phyloP scores from a whole-genome alignment of 2,888 invertebrate species.

The Ectemnius continuus region DNA sequence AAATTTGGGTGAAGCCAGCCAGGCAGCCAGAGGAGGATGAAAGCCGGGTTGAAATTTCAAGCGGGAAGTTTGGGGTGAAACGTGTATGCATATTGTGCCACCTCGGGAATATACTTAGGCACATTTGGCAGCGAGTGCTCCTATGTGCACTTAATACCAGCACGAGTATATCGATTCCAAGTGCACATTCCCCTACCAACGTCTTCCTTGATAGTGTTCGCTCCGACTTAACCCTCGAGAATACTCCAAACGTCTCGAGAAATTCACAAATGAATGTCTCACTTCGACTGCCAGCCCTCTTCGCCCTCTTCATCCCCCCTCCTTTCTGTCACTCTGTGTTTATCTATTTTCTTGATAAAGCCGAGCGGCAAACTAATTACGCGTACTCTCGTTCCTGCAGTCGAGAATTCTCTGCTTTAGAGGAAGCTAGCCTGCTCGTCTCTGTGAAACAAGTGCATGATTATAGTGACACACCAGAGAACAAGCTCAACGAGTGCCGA shows the following conservation, averaged over 20 bases:
- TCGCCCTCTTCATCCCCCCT: no score
- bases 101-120: slow-evolving; percentile 3
- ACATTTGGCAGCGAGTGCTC: neutral
- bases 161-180: slow-evolving; percentile 1
- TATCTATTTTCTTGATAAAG: no score
- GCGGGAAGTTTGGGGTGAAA: slow-evolving; percentile 34
- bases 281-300: no score
- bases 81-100: neutral
- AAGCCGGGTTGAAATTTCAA: slow-evolving; percentile 1
- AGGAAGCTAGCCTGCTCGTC: neutral
- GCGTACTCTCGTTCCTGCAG: neutral
- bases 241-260: neutral
- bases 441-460: no score
- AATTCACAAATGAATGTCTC: neutral
- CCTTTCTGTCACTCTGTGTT: no score
- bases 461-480: no score
- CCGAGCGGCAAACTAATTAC: neutral
- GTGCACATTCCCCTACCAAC: neutral
- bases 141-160: neutral
- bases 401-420: neutral
- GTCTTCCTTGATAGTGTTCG: neutral
- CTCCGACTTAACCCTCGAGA: neutral
- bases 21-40: neutral
- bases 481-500: no score
- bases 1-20: neutral